Evolutionary conservation across 2,797 vertebrate genomes (phyloP).

Genomic region (Remorina albescens): DNA sequence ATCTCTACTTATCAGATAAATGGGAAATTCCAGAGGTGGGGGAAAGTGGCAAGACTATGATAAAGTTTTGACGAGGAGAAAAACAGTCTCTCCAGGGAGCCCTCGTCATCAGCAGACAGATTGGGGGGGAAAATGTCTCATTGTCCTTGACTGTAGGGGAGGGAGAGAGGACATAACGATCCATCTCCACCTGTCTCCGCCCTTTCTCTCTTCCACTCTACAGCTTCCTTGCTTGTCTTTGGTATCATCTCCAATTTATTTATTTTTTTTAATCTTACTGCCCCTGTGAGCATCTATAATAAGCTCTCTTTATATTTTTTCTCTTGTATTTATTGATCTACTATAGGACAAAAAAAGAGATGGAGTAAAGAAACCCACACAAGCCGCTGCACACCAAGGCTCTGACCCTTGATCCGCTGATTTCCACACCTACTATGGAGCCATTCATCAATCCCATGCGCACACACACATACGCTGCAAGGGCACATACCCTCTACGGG

Average conservation of each 20-base stretch:
- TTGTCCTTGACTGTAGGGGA: conserved; percentile 78
- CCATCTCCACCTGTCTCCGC: conserved; percentile 69
- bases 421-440: conserved; percentile 72
- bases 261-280: conserved; percentile 38
- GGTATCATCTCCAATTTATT: too few relatives aligned
- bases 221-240: conserved; percentile 38
- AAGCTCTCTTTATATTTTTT: not conserved
- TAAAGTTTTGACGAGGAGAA: conserved; percentile 65
- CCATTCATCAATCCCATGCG: conserved; percentile 73
- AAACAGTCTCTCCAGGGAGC: conserved; percentile 63
- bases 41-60: conserved; percentile 45
- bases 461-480: conserved; percentile 37
- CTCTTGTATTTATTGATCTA: conserved; percentile 30
- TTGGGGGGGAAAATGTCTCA: conserved; percentile 69
- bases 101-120: conserved; percentile 68
- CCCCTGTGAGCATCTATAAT: conserved; percentile 35
- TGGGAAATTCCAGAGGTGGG: conserved; percentile 22
- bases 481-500: conserved; percentile 91
- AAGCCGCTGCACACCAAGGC: conserved; percentile 60
- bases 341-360: conserved; percentile 2
- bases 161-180: conserved; percentile 60
- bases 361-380: not conserved
- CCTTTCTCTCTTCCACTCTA: conserved; percentile 49
- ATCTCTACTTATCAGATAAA: conserved; percentile 34
- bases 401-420: conserved; percentile 70